Evolutionary conservation across 1,140 invertebrate genomes (phyloP).

Genomic region (Brachionus plicatilis): DNA sequence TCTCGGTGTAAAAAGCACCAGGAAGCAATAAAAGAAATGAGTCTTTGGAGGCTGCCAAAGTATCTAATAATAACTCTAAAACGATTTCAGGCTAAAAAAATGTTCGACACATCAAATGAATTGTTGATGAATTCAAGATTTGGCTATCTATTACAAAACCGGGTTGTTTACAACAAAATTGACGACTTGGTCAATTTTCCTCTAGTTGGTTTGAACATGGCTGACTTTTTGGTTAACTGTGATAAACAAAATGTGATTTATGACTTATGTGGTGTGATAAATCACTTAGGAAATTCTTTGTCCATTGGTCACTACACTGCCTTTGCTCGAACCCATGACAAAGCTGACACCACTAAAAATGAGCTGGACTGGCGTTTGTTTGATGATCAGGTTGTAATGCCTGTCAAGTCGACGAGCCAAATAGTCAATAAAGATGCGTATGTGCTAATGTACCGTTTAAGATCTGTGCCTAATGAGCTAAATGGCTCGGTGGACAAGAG

Average conservation of each 20-base stretch:
- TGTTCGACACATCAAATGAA: background rate
- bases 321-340: slow-evolving; percentile 22
- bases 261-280: slow-evolving; percentile 34
- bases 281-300: slow-evolving; percentile 13
- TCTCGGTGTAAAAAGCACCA: slow-evolving; percentile 54
- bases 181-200: slow-evolving; percentile 18
- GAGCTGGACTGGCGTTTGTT: slow-evolving; percentile 18
- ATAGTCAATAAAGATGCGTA: background rate
- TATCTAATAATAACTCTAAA: slow-evolving; percentile 59
- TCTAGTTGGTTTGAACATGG: background rate
- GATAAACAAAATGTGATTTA: background rate
- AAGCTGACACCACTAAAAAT: background rate
- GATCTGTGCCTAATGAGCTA: background rate
- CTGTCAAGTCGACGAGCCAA: background rate
- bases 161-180: slow-evolving; percentile 32
- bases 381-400: slow-evolving; percentile 7
- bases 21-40: slow-evolving; percentile 57
- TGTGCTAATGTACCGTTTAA: slow-evolving; percentile 18
- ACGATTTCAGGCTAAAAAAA: slow-evolving; percentile 56
- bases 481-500: background rate
- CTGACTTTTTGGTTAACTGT: background rate
- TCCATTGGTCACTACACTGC: slow-evolving; percentile 31
- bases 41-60: slow-evolving; percentile 55
- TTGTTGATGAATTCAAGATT: background rate
- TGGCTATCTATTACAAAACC: background rate